Conservation (phyloP, 2,888 invertebrate genomes). For the Stictocephala bisonia region DNA sequence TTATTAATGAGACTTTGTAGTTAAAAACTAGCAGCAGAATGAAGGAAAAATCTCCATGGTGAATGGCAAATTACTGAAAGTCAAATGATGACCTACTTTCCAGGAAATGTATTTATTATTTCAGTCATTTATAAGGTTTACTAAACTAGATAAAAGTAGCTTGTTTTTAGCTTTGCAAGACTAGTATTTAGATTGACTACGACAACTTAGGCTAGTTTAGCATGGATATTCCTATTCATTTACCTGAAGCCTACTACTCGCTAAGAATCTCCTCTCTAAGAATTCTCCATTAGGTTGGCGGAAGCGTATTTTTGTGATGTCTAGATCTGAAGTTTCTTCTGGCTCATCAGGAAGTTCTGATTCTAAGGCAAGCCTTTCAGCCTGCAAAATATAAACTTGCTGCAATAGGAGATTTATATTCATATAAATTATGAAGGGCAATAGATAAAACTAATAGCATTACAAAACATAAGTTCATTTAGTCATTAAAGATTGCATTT, state of each 20-base stretch:
- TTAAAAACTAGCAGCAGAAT: too few species aligned
- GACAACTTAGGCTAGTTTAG: too few species aligned
- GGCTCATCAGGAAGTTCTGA: constrained; percentile 81
- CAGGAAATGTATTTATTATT: too few species aligned
- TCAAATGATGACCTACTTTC: neutral
- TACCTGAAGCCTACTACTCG: constrained; percentile 70
- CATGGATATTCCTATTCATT: neutral
- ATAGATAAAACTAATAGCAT: too few species aligned
- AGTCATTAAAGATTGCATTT: too few species aligned
- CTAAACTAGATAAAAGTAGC: neutral
- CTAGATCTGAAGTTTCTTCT: constrained; percentile 67
- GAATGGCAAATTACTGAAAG: too few species aligned
- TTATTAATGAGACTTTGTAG: too few species aligned
- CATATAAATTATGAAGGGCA: too few species aligned
- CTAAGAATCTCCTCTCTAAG: constrained; percentile 81
- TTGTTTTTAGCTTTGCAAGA: neutral
- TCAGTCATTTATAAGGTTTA: neutral
- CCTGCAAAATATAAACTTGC: constrained; percentile 64
- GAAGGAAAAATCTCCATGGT: too few species aligned
- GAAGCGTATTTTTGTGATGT: constrained; percentile 81
- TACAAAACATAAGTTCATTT: too few species aligned
- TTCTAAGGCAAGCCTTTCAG: constrained; percentile 71
- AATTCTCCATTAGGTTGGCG: constrained; percentile 82
- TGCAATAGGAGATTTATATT: too few species aligned
- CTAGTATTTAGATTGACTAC: too few species aligned